A percentile compares a stretch with the other conserved stretches of the same genome.
Conservation (phyloP, 2,113 vertebrate genomes). For the Salvator merianae region DNA sequence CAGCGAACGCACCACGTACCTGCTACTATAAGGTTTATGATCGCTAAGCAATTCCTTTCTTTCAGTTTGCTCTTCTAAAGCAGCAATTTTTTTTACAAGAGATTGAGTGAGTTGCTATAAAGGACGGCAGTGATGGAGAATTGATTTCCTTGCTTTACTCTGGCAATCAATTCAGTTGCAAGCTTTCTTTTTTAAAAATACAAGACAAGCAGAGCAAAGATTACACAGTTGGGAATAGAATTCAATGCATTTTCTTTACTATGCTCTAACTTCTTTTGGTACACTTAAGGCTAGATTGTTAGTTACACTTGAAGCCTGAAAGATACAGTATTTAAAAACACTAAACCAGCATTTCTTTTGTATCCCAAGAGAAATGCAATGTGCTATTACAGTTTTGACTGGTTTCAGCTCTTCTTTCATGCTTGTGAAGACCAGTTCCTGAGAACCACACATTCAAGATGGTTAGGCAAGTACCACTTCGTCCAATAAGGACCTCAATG, state of each 20-base stretch:
- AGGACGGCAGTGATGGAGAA: constrained; percentile 9
- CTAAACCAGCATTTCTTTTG: background rate
- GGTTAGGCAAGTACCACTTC: too few relatives aligned
- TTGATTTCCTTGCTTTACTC: constrained; percentile 23
- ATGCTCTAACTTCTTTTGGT: background rate
- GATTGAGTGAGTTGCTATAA: constrained; percentile 11
- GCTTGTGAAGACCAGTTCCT: too few relatives aligned
- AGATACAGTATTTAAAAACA: background rate
- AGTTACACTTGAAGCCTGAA: background rate
- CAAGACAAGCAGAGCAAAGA: constrained; percentile 29
- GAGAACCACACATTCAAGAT: too few relatives aligned
- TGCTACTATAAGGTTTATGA: background rate
- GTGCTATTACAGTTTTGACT: background rate
- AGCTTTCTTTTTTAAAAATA: background rate
- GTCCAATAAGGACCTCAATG: too few relatives aligned
- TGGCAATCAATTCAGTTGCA: background rate
- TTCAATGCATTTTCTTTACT: constrained; percentile 3
- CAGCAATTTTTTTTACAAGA: constrained; percentile 16
- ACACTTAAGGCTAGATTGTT: background rate
- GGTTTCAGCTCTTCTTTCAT: background rate
- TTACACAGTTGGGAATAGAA: constrained; percentile 19
- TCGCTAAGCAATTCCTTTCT: background rate
- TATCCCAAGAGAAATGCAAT: background rate
- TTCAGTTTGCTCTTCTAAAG: background rate
- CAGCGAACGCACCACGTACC: too few relatives aligned